Conservation (phyloP, 2,888 invertebrate species). For the Polymixis flavicincta region DNA sequence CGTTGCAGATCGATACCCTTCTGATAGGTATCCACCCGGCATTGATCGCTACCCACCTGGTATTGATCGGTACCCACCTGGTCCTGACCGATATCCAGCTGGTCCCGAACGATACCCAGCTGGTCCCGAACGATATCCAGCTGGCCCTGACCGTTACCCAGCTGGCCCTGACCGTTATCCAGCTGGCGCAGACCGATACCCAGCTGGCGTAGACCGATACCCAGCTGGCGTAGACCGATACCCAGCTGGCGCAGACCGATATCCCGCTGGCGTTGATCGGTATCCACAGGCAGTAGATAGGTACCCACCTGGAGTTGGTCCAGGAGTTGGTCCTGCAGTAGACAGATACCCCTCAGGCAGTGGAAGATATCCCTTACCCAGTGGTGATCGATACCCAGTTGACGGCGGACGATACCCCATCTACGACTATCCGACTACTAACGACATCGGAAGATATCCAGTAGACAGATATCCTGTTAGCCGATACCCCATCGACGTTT, state of each 20-base stretch:
- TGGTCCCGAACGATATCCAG: conserved; percentile 85
- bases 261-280: conserved; percentile 79
- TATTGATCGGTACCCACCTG: conserved; percentile 86
- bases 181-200: conserved; percentile 82
- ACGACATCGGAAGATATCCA: conserved; percentile 83
- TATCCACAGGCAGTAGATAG: conserved; percentile 71
- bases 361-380: conserved; percentile 74
- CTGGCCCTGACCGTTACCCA: conserved; percentile 89
- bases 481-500: conserved; percentile 74
- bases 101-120: conserved; percentile 89
- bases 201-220: conserved; percentile 79
- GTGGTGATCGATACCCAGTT: conserved; percentile 83
- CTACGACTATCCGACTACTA: conserved; percentile 67
- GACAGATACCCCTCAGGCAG: conserved; percentile 73
- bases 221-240: conserved; percentile 83
- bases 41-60: conserved; percentile 86
- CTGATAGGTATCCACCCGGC: conserved; percentile 84
- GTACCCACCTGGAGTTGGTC: conserved; percentile 72
- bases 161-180: conserved; percentile 89
- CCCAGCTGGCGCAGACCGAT: conserved; percentile 82
- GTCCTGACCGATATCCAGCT: conserved; percentile 89
- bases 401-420: conserved; percentile 80
- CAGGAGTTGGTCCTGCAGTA: conserved; percentile 45
- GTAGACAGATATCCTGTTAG: conserved; percentile 79
- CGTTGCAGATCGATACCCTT: conserved; percentile 80